Conservation (phyloP, 2,113 vertebrate species). For the Aphelocoma coerulescens region DNA sequence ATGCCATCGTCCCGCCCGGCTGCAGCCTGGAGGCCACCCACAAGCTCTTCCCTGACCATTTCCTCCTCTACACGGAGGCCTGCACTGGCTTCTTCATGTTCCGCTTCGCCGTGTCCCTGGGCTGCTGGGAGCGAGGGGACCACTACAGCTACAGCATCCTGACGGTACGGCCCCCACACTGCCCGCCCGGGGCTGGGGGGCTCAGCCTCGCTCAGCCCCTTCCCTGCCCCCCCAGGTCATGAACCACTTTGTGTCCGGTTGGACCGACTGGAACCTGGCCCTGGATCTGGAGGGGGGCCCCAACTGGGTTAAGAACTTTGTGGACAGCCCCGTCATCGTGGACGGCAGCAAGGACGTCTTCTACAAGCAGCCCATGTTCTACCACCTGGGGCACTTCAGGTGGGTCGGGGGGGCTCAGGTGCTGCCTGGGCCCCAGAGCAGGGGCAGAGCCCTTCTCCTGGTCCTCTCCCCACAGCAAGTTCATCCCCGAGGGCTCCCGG, state of each 20-base stretch:
- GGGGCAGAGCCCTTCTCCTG: background rate
- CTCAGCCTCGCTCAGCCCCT: background rate
- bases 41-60: constrained; percentile 84
- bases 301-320: constrained; percentile 92
- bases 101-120: constrained; percentile 79
- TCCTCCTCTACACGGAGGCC: constrained; percentile 89
- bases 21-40: constrained; percentile 81
- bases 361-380: constrained; percentile 96
- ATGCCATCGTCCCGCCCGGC: constrained; percentile 68
- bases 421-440: accelerated
- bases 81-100: constrained; percentile 75
- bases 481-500: constrained; percentile 86
- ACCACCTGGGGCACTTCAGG: constrained; percentile 93
- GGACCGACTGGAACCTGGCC: constrained; percentile 95
- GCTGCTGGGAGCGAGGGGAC: constrained; percentile 87
- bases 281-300: constrained; percentile 86
- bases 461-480: constrained; percentile 76
- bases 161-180: background rate
- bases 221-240: constrained; percentile 75
- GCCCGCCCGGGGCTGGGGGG: accelerated
- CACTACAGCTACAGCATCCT: constrained; percentile 88
- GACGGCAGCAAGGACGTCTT: constrained; percentile 77
- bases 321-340: constrained; percentile 90
- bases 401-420: constrained; percentile 22
- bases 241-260: constrained; percentile 85